A percentile compares a stretch with the other conserved stretches of the same genome.
phyloP scores from a whole-genome alignment of 1,140 invertebrate genomes.

The Polypedilum pembai region DNA sequence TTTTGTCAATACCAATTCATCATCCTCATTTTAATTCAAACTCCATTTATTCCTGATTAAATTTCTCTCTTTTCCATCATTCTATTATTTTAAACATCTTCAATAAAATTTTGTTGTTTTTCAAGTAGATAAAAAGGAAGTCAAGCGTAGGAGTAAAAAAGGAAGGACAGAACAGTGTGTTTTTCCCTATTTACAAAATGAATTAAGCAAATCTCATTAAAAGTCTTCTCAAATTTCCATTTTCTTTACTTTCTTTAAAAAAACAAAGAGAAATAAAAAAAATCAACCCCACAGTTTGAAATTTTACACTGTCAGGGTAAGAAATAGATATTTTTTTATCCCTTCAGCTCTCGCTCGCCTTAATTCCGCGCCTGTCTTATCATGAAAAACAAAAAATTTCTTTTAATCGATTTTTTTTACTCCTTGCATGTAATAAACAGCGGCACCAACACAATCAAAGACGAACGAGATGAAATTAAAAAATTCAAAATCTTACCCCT shows the following conservation, averaged over 20 bases:
- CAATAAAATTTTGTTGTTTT: no score
- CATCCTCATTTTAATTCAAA: no score
- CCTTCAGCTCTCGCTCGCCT: background rate
- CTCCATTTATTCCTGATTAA: no score
- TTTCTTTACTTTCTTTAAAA: background rate
- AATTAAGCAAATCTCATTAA: conserved; percentile 19
- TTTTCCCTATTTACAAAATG: background rate
- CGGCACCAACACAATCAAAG: no score
- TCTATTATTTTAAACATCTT: no score
- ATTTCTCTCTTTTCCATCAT: no score
- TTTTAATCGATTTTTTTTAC: conserved; percentile 3
- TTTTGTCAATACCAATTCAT: no score
- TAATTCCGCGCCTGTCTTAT: conserved; percentile 16
- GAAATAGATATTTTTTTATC: background rate
- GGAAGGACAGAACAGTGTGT: background rate
- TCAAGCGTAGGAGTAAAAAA: no score
- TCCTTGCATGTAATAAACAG: no score
- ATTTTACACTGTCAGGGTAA: background rate
- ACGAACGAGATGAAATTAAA: no score
- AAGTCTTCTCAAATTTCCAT: conserved; percentile 18
- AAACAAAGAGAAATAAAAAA: background rate
- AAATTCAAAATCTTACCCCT: no score
- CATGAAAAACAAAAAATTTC: background rate
- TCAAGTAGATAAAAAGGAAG: no score
- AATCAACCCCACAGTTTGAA: background rate